Base-by-base conservation (phyloP, 2,888 invertebrate species). In the Crossocerus cetratus region DNA sequence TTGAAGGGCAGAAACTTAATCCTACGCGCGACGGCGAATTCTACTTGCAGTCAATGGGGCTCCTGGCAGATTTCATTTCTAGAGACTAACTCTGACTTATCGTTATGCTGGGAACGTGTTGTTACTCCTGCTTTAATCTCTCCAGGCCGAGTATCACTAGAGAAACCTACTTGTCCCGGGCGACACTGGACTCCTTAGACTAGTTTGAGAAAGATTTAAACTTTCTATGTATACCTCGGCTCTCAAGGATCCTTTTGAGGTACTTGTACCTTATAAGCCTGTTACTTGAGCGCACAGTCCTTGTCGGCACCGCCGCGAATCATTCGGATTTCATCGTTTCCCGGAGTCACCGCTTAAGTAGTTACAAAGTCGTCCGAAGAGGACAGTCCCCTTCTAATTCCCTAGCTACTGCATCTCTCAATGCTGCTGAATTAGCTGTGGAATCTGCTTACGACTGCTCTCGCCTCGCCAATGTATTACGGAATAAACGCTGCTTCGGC, bases 131-230 rank as follows among this genome's bases (percentile, higher is more conserved):
- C 54, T 53, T 43, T 43, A 55, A 56, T 65, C 58, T 13, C 43
- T 21, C 22, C 11, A 65, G 56, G 20, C 61, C 60, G 57, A 73
- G 60, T 64, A 55, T 22, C 64, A 54, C 73, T 45, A 62, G 62
- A 65, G 72, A 76, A 66, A 78, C 69, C 70, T 69, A 74, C 73
- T 74, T 78, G 69, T 78, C 69, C 68, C 69, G 11, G 32, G 32
- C 11, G 32, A 32, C 32, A 65, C 59, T 55, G 74, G 61, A 67
- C 65, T 71, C 65, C 49, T 43, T 66, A 56, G 67, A 72, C 67
- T 76, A 20, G 23, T 67, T 65, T 45, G 66, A 54, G 72, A 65
- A 74, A 32, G 69, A 79, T 78, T 79, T 72, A 74, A 76, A 74
- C 66, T 79, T 76, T 69, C 66, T 79, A 74, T 69, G 56, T 32